Conservation (phyloP, 2,888 invertebrate genomes). For the Nycteola revayana region DNA sequence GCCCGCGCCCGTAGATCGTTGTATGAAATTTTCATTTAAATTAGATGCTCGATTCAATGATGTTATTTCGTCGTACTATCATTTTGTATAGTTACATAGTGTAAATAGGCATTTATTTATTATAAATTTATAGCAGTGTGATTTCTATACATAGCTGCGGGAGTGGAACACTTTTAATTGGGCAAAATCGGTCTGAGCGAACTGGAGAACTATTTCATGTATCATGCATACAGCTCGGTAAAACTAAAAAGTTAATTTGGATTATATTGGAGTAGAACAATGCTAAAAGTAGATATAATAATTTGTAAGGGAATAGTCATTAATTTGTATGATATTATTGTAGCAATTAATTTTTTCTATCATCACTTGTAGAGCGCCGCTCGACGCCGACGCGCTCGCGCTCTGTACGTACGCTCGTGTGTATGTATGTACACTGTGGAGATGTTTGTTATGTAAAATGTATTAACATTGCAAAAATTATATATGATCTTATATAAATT, state of each 20-base stretch:
- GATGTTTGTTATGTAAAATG: conserved; percentile 81
- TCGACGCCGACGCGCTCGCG: conserved; percentile 42
- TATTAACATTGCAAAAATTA: conserved; percentile 82
- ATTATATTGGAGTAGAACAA: conserved; percentile 78
- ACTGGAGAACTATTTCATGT: conserved; percentile 60
- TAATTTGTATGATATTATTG: conserved; percentile 82
- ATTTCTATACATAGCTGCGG: conserved; percentile 79
- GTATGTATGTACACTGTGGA: conserved; percentile 77
- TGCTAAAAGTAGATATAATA: conserved; percentile 79
- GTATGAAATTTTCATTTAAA: conserved; percentile 70
- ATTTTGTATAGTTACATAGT: conserved; percentile 82
- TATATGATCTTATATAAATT: conserved; percentile 81
- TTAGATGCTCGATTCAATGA: conserved; percentile 76
- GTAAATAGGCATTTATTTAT: conserved; percentile 83
- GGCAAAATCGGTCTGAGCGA: conserved; percentile 67
- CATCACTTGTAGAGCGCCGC: conserved; percentile 63
- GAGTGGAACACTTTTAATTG: conserved; percentile 65
- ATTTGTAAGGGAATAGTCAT: conserved; percentile 82
- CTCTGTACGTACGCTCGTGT: conserved; percentile 59
- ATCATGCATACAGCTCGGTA: conserved; percentile 66
- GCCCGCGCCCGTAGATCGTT: conserved; percentile 60
- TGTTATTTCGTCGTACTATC: conserved; percentile 79
- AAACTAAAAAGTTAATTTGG: conserved; percentile 63
- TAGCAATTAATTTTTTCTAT: conserved; percentile 80
- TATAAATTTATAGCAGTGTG: conserved; percentile 80